Percentiles rank a stretch among this genome's conserved stretches.
Conservation (phyloP, 2,888 invertebrate species). For the Monochamus alternatus region DNA sequence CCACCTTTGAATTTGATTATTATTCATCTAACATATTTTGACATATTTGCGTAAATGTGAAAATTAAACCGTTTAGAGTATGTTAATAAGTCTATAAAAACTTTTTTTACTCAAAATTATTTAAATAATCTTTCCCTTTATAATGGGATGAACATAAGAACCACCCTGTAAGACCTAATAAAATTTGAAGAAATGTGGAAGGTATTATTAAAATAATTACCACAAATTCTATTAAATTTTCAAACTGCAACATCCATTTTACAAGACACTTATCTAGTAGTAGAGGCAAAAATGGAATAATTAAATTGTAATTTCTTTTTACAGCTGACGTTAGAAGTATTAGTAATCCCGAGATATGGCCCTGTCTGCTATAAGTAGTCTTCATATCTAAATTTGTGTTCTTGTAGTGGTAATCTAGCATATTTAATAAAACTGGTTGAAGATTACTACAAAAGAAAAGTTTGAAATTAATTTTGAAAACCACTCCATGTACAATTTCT, state of each 20-base stretch:
- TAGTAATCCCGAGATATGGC: constrained; percentile 73
- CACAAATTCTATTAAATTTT: constrained; percentile 68
- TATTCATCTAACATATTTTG: too few species aligned
- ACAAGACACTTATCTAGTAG: constrained; percentile 67
- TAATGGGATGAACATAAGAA: too few species aligned
- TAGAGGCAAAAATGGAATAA: constrained; percentile 52
- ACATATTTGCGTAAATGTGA: too few species aligned
- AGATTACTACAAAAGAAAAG: constrained; percentile 63
- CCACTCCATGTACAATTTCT: background rate
- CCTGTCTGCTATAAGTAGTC: constrained; percentile 73
- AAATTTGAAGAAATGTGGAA: too few species aligned
- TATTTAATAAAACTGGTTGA: constrained; percentile 74
- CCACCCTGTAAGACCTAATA: too few species aligned
- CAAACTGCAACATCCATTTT: constrained; percentile 73
- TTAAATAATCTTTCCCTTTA: too few species aligned
- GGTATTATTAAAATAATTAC: constrained; percentile 55
- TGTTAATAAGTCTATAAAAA: too few species aligned
- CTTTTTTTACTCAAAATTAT: too few species aligned
- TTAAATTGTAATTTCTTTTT: constrained; percentile 47
- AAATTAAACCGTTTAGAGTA: too few species aligned
- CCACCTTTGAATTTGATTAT: too few species aligned
- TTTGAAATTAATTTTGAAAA: constrained; percentile 11
- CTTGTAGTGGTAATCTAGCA: constrained; percentile 76
- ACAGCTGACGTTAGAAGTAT: constrained; percentile 50
- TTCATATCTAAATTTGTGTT: constrained; percentile 72